A percentile compares a stretch with the other conserved stretches of the same genome.
phyloP scores from a whole-genome alignment of 2,888 invertebrate species.

The Nasonovia ribisnigri region DNA sequence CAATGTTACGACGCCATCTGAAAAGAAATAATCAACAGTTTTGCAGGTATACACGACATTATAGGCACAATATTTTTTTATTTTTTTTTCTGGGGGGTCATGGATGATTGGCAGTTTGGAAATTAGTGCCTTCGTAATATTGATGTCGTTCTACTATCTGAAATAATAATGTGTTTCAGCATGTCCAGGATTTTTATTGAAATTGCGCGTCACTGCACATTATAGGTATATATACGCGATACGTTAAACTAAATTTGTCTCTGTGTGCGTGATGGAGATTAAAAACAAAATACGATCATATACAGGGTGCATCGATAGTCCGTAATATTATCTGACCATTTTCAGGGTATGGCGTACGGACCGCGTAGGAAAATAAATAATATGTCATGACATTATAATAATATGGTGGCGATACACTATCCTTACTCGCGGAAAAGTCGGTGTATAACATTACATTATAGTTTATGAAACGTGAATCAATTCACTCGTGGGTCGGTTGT shows the following conservation, averaged over 20 bases:
- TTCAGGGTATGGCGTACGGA: background rate
- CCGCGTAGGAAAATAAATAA: background rate
- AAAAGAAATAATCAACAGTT: too few species aligned
- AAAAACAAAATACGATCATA: background rate
- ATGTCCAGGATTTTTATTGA: too few species aligned
- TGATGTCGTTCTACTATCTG: too few species aligned
- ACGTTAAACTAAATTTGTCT: background rate
- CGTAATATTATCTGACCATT: background rate
- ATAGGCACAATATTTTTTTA: too few species aligned
- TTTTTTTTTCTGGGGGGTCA: too few species aligned
- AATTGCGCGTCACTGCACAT: too few species aligned
- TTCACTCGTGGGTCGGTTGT: background rate
- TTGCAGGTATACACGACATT: too few species aligned
- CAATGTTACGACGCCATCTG: too few species aligned
- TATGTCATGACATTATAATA: background rate
- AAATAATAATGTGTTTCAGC: too few species aligned
- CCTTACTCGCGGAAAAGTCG: background rate
- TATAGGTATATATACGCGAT: too few species aligned
- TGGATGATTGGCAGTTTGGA: too few species aligned
- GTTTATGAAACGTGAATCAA: constrained; percentile 5
- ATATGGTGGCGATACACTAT: background rate
- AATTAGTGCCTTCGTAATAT: too few species aligned
- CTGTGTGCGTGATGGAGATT: background rate
- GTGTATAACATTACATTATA: background rate
- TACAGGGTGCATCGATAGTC: background rate